Evolutionary conservation across 1,140 invertebrate species (phyloP).

Genomic region (Megalonaias nervosa): DNA sequence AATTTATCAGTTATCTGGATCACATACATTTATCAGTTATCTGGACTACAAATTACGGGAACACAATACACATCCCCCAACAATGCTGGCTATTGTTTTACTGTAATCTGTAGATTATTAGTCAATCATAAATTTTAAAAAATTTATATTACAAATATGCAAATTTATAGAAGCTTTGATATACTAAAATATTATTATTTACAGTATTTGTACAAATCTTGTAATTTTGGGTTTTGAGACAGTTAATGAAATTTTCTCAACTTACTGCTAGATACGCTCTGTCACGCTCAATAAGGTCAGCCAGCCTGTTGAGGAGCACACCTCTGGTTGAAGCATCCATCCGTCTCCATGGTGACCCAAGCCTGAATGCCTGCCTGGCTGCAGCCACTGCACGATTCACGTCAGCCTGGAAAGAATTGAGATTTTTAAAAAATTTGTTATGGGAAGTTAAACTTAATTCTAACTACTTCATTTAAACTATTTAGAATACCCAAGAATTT

Average conservation of each 20-base stretch:
- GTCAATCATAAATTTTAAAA: not conserved
- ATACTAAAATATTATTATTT: not conserved
- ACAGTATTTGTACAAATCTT: not conserved
- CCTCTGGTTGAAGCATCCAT: conserved; percentile 94
- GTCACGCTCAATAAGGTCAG: conserved; percentile 85
- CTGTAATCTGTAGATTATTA: not conserved
- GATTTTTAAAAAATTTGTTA: too few species aligned
- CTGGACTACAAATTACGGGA: too few species aligned
- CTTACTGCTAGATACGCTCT: conserved; percentile 79
- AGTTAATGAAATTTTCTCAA: conserved; percentile 2
- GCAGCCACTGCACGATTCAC: conserved; percentile 86
- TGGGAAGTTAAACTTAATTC: too few species aligned
- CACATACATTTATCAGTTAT: too few species aligned
- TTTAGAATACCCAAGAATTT: too few species aligned
- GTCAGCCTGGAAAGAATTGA: conserved; percentile 53
- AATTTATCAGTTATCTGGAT: too few species aligned
- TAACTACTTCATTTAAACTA: too few species aligned
- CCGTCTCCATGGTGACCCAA: conserved; percentile 86
- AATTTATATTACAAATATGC: not conserved
- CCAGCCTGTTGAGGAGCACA: conserved; percentile 82
- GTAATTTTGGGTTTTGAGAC: not conserved
- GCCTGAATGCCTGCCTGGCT: conserved; percentile 77
- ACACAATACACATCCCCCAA: not conserved
- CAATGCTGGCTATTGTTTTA: not conserved
- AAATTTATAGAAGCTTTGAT: not conserved